phyloP scores from a whole-genome alignment of 2,113 vertebrate species.

The Peromyscus californicus region DNA sequence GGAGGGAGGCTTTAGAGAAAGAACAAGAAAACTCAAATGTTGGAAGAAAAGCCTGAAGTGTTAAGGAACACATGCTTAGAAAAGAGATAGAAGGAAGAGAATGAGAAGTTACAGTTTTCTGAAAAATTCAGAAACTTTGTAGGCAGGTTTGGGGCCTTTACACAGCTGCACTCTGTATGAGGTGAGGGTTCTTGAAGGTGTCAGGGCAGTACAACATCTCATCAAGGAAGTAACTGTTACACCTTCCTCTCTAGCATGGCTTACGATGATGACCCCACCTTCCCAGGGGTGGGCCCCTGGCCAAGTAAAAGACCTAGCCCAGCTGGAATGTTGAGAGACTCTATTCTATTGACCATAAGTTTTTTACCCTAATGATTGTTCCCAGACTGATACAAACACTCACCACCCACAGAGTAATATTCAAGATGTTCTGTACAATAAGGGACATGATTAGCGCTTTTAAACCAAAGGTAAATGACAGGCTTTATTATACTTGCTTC shows the following conservation, averaged over 20 bases:
- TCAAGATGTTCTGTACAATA: neutral
- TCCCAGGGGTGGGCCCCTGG: neutral
- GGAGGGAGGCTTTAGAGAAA: neutral
- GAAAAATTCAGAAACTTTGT: neutral
- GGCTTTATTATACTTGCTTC: neutral
- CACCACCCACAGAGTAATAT: neutral
- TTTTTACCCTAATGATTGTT: neutral
- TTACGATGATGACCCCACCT: neutral
- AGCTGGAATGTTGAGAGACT: neutral
- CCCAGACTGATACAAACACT: neutral
- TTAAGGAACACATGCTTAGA: neutral
- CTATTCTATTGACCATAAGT: neutral
- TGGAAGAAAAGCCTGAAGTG: neutral
- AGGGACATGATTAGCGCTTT: neutral
- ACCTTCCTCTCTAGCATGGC: neutral
- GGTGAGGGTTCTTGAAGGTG: neutral
- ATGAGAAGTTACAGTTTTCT: neutral
- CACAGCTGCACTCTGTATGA: too few relatives aligned
- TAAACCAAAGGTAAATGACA: neutral
- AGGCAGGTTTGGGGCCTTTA: neutral
- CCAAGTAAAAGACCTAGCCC: neutral
- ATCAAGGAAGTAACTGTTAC: neutral
- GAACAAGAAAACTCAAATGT: neutral
- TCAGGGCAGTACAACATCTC: neutral
- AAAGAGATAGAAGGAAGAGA: neutral